Evolutionary conservation across 2,888 invertebrate species (phyloP), one percentile per base, ranked within the genome.

Genomic region (Drosophila mercatorum): DNA sequence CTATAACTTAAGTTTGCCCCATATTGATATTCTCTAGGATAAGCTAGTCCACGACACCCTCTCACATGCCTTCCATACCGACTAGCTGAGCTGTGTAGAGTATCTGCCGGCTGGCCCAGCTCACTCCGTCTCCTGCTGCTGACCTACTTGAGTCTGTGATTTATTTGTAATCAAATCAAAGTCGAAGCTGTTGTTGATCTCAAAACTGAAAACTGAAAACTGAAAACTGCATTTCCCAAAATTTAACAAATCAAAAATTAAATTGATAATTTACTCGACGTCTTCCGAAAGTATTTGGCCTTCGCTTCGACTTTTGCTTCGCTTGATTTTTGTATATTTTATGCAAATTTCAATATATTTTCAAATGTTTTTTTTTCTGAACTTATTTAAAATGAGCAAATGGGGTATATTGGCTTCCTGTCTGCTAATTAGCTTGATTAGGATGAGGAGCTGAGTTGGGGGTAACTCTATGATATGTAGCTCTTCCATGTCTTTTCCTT

Each of bases 181-280:
- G 40, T 43, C 28, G 43, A 47, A 47, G n/a, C n/a, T 28, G 26
- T 44, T 53, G 62, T 60, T 55, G 38, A 66, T 38, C 38, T 40
- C 53, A 57, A 61, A 53, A 31, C 41, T 26, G 47, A 56, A 67
- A 52, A 44, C 49, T 51, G 26, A 5, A 22, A 59, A 44, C 49
- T 51, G 26, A 5, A 22, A 59, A 38, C 58, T 55, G 72, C 44
- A 40, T 58, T 60, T 65, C 36, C 17, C 10, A 38, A 28, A 57
- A 57, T 58, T 40, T 57, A 28, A n/a, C 52, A 68, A 66, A 65
- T 56, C 73, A 49, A 66, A 77, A 47, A 51, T 53, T 34, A 53
- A 41, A 41, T 69, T 46, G 51, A 53, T 69, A 76, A 60, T 77
- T 73, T 77, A 66, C 44, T 55, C 46, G 22, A 34, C 63, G 60